Percentiles rank a stretch among this genome's conserved stretches.
Evolutionary conservation across 2,888 invertebrate genomes (phyloP).

Genomic region (Tenthredo distinguenda): DNA sequence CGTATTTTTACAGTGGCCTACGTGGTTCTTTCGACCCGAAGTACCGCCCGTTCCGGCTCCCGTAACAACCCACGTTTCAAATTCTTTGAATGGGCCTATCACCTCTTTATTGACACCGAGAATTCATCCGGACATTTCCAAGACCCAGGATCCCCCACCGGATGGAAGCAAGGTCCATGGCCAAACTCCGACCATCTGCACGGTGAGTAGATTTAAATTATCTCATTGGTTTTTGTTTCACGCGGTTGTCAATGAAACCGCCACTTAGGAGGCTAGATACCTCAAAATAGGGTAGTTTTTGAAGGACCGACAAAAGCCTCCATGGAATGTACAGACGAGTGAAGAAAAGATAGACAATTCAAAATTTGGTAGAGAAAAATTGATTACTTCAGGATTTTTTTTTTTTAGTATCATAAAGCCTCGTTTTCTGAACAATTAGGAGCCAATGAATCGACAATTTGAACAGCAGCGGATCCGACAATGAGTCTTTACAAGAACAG

Average conservation of each 20-base stretch:
- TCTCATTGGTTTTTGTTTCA: background rate
- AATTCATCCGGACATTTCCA: constrained; percentile 63
- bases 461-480: background rate
- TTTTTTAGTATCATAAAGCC: background rate
- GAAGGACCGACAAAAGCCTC: background rate
- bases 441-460: background rate
- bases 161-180: constrained; percentile 71
- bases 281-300: constrained; percentile 5
- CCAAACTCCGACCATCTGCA: constrained; percentile 74
- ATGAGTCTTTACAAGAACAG: background rate
- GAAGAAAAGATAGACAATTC: background rate
- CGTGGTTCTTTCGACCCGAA: constrained; percentile 73
- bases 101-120: constrained; percentile 59
- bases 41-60: constrained; percentile 64
- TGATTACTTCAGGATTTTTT: background rate
- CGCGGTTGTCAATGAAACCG: background rate
- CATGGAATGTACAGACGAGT: background rate
- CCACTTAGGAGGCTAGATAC: background rate
- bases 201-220: constrained; percentile 66
- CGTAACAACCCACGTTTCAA: constrained; percentile 62
- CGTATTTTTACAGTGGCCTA: constrained; percentile 69
- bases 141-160: constrained; percentile 62
- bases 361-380: too few species aligned
- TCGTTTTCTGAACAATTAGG: background rate
- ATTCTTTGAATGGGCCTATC: constrained; percentile 52